These are phyloP conservation scores for Aldabrachelys gigantea DNA, from an alignment of 2,113 vertebrate genomes.

Conservation along the genomic window DNA sequence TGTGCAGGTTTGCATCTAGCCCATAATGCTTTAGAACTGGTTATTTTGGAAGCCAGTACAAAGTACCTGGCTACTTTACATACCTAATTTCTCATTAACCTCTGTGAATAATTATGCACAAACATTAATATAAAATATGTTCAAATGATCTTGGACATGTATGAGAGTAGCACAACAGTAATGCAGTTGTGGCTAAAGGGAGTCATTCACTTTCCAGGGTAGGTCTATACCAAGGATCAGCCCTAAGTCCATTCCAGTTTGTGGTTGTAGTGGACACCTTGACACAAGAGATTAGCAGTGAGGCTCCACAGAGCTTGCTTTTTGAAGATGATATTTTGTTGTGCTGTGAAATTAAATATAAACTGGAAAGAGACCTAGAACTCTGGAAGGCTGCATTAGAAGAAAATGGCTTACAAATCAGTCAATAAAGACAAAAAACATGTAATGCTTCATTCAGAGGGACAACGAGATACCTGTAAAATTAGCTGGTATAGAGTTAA, in stretches of 20 bases:
- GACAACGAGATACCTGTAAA: not conserved
- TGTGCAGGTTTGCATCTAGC: not conserved
- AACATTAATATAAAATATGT: not conserved
- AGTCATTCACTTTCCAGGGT: not conserved
- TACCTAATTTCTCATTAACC: not conserved
- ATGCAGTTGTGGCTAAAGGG: not conserved
- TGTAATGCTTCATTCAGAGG: not conserved
- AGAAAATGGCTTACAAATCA: not conserved
- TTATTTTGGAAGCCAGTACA: fast-evolving
- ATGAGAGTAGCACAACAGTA: not conserved
- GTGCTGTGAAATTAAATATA: not conserved
- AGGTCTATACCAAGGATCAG: not conserved
- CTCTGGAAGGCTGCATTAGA: not conserved
- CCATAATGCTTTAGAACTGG: not conserved
- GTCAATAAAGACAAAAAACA: not conserved
- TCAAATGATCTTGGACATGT: not conserved
- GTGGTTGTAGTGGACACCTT: not conserved
- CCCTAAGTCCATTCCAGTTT: not conserved
- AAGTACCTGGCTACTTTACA: not conserved
- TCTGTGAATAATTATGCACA: not conserved
- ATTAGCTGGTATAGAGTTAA: not conserved
- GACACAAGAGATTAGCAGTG: not conserved
- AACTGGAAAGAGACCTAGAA: not conserved
- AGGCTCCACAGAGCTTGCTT: not conserved
- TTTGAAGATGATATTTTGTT: not conserved